Conservation (phyloP, 2,113 vertebrate genomes). For the Saguinus imperator region DNA sequence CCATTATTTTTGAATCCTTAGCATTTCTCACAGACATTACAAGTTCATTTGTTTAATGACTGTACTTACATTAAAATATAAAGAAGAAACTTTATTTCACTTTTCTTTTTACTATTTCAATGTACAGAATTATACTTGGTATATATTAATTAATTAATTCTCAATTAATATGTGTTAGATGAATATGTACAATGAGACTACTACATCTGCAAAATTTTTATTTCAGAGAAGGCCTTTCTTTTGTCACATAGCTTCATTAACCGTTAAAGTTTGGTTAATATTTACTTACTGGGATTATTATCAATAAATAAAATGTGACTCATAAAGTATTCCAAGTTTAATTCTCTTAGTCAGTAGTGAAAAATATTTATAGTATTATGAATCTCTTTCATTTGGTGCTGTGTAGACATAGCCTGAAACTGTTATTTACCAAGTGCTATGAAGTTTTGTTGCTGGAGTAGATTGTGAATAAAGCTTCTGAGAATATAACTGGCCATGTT, state of each 20-base stretch:
- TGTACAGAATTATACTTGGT: not conserved
- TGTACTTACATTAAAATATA: not conserved
- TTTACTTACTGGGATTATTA: not conserved
- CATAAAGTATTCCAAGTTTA: not conserved
- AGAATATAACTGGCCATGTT: conserved; percentile 64
- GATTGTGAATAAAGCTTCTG: conserved; percentile 73
- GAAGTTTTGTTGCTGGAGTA: conserved; percentile 75
- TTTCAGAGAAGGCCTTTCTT: not conserved
- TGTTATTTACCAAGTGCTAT: conserved; percentile 71
- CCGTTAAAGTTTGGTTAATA: not conserved
- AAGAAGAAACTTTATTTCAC: not conserved
- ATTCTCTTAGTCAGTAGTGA: not conserved
- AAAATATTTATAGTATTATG: not conserved
- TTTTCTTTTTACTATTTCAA: not conserved
- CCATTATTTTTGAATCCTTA: not conserved
- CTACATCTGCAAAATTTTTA: not conserved
- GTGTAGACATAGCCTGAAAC: not conserved
- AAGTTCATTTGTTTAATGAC: not conserved
- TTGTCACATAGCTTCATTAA: not conserved
- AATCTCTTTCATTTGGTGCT: not conserved
- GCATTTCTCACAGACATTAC: not conserved
- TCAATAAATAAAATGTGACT: not conserved
- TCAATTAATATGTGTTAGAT: not conserved
- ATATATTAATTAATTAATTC: not conserved
- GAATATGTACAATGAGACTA: not conserved